These are phyloP conservation scores for Magallana ariakensis DNA, from an alignment of 1,140 invertebrate genomes.

Conservation along the genomic window DNA sequence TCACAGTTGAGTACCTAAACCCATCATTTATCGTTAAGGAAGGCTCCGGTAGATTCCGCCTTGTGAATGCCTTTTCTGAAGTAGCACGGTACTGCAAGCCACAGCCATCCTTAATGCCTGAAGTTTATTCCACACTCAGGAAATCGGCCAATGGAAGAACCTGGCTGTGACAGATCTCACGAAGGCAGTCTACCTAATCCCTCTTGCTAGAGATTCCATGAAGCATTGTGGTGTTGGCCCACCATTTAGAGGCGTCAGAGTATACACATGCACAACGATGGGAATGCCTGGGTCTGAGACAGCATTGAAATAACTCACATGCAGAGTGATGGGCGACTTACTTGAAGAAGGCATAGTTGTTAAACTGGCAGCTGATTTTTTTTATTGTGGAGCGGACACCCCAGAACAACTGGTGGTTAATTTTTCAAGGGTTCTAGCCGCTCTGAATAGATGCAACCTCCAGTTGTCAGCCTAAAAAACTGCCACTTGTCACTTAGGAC, in stretches of 20 bases:
- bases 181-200: conserved; percentile 53
- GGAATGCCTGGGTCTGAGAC: conserved; percentile 41
- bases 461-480: no score
- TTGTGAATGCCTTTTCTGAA: conserved; percentile 29
- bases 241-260: no score
- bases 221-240: conserved; percentile 54
- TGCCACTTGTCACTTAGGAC: not conserved
- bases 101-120: no score
- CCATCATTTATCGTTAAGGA: conserved; percentile 58
- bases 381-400: conserved; percentile 52
- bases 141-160: conserved; percentile 54
- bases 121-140: no score
- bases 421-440: no score
- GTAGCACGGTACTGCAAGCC: no score
- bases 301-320: not conserved
- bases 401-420: conserved; percentile 48
- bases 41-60: conserved; percentile 10
- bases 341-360: no score
- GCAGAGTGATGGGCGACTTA: no score
- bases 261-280: conserved; percentile 50
- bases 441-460: no score
- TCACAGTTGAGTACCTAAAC: conserved; percentile 54
- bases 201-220: conserved; percentile 40
- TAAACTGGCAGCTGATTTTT: no score
- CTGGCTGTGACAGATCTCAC: conserved; percentile 52